phyloP scores from a whole-genome alignment of 2,797 vertebrate genomes.

The Clarias fuscus region DNA sequence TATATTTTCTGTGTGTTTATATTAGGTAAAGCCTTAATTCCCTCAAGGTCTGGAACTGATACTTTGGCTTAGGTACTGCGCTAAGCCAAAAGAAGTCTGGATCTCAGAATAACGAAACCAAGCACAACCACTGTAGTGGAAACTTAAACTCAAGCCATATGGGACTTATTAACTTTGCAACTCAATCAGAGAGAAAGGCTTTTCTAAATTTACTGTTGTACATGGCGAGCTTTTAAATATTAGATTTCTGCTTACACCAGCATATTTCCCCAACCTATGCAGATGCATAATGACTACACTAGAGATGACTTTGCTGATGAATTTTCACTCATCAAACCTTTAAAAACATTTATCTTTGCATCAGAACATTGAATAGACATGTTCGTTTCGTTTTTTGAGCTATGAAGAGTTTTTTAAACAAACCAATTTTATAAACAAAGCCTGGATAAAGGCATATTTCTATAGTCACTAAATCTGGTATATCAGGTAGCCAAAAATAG shows the following conservation, averaged over 20 bases:
- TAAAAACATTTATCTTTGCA: too few relatives aligned
- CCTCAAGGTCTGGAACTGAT: neutral
- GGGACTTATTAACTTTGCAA: constrained; percentile 50
- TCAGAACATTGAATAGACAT: too few relatives aligned
- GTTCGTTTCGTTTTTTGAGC: too few relatives aligned
- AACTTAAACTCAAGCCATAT: constrained; percentile 45
- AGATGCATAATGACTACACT: neutral
- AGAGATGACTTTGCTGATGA: neutral
- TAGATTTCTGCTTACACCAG: constrained; percentile 5
- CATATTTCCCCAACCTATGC: neutral
- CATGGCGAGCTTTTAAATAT: neutral
- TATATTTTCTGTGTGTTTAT: neutral
- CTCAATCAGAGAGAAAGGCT: constrained; percentile 47
- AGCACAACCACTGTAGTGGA: constrained; percentile 43
- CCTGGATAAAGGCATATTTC: neutral
- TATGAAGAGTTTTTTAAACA: neutral
- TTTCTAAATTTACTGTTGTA: constrained; percentile 6
- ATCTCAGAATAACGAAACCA: constrained; percentile 42
- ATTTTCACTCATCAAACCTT: neutral
- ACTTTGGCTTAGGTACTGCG: neutral
- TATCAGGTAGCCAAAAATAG: neutral
- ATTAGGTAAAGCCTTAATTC: neutral
- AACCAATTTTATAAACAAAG: neutral
- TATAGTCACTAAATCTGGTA: neutral
- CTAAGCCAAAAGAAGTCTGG: neutral